Evolutionary conservation across 2,113 vertebrate species (phyloP), one percentile per base, ranked within the genome.

Genomic region (Lophochroa leadbeateri): DNA sequence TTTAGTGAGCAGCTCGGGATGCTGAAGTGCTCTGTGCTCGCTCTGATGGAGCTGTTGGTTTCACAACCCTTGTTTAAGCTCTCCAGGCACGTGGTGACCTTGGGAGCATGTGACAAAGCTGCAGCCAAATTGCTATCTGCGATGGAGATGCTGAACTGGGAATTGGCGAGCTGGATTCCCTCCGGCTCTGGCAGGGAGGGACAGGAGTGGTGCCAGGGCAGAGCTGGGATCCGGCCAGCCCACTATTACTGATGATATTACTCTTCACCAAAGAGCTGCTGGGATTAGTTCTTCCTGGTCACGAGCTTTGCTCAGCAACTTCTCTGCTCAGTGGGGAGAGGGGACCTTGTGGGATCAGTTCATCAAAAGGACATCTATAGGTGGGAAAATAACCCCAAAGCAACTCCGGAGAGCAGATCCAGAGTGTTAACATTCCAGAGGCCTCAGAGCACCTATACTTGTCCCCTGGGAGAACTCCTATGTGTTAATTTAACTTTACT

Each of bases 111-210:
- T 82, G 87, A 69, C 41, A 20, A 8, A 31, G 37, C 10, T 35
- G 55, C 74, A 72, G 91, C 68, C 82, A 68, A 18, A 67, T 17
- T 7, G 37, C 68, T 88, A 0, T 28, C 6, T 35, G 71, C 27
- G 88, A 29, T 75, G 92, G 87, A 85, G 90, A 33, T 84, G 85
- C 90, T 94, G 92, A 71, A 69, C 43, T 55, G 83, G 81, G 69
- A 17, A 21, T 10, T 83, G 91, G 82, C 1, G 24, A 63, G 92
- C 64, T 91, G 94, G 37, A 5, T 68, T 58, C 64, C 57, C 24
- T 41, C 41, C 25, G 9, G 25, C 67, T 69, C 70, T 82, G 81
- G 47, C 60, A 43, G 83, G 74, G 76, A 76, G 71, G 80, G 74
- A 12, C 76, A 71, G 86, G 41, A 92, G 33, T 2, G 7, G 18